A percentile compares a stretch with the other conserved stretches of the same genome.
Conservation (phyloP, 2,888 invertebrate species). For the Drosophila fungiperda region DNA sequence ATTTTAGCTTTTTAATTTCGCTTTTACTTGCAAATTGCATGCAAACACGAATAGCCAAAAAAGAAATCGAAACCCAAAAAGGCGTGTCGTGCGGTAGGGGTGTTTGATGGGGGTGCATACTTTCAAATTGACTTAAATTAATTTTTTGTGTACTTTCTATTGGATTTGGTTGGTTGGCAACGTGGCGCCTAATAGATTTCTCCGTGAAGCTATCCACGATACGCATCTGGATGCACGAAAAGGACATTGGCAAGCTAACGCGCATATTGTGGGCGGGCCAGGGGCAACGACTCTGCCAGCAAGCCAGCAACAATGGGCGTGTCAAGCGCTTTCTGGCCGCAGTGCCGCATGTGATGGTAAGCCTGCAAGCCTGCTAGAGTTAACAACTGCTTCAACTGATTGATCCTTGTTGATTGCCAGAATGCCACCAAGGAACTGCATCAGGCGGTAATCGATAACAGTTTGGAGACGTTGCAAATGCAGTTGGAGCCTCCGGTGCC, state of each 20-base stretch:
- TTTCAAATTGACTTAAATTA: constrained; percentile 31
- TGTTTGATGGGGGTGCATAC: neutral
- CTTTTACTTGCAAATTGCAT: constrained; percentile 77
- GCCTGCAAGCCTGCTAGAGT: neutral
- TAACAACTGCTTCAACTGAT: neutral
- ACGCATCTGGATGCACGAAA: constrained; percentile 97
- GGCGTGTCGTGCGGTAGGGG: neutral
- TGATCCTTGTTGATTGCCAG: constrained; percentile 85
- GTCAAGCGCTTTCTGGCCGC: constrained; percentile 95
- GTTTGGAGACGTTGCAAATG: constrained; percentile 89
- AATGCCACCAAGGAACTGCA: constrained; percentile 93
- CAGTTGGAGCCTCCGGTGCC: constrained; percentile 89
- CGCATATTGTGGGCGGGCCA: constrained; percentile 96
- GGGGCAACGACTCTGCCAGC: constrained; percentile 92
- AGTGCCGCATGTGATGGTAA: constrained; percentile 97
- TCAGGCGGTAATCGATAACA: constrained; percentile 90
- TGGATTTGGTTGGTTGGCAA: constrained; percentile 26
- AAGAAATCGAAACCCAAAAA: constrained; percentile 23
- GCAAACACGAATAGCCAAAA: constrained; percentile 72
- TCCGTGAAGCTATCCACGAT: constrained; percentile 95
- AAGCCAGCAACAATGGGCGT: constrained; percentile 93
- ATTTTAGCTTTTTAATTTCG: constrained; percentile 67
- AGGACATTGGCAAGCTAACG: constrained; percentile 93
- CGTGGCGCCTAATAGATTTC: constrained; percentile 86
- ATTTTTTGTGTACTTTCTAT: constrained; percentile 42